Evolutionary conservation across 2,888 invertebrate species (phyloP).

Genomic region (Candidula unifasciata): DNA sequence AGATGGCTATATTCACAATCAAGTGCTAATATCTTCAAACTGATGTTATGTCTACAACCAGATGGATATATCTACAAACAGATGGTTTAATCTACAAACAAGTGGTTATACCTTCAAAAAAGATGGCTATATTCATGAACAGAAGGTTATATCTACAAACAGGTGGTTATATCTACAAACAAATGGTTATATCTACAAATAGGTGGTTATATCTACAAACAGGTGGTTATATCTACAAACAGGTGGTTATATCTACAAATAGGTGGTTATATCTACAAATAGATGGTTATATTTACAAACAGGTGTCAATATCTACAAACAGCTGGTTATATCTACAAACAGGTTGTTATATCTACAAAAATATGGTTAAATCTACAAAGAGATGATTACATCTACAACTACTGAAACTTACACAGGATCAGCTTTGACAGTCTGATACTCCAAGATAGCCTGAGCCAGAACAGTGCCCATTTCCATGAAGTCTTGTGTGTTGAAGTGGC

Average conservation of each 20-base stretch:
- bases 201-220: no score
- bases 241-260: not conserved
- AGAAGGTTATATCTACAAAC: no score
- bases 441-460: slow-evolving; percentile 71
- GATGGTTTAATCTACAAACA: no score
- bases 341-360: not conserved
- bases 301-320: not conserved
- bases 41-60: no score
- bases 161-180: no score
- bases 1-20: no score
- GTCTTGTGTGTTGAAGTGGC: slow-evolving; percentile 75
- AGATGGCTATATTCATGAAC: no score
- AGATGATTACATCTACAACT: not conserved
- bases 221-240: no score
- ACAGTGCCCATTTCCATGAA: slow-evolving; percentile 75
- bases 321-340: not conserved
- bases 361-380: not conserved
- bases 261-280: not conserved
- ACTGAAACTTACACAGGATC: slow-evolving; percentile 69
- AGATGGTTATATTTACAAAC: not conserved
- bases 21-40: no score
- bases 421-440: slow-evolving; percentile 69
- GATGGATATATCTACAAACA: no score
- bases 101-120: no score
- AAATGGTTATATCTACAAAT: no score